These are phyloP conservation scores for Agrochola lychnidis DNA, from an alignment of 2,888 invertebrate genomes.

Conservation along the genomic window DNA sequence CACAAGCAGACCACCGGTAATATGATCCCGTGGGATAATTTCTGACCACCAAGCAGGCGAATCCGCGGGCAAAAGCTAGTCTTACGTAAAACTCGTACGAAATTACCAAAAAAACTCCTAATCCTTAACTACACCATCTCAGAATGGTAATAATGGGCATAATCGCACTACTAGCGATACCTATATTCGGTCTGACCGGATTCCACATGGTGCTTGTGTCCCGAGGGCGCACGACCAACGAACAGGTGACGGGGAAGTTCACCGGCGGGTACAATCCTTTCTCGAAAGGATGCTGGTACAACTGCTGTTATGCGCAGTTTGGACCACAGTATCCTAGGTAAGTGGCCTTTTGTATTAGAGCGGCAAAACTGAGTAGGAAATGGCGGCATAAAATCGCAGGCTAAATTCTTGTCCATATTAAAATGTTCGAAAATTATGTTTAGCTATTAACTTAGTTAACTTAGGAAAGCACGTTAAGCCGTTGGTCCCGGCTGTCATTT, in stretches of 20 bases:
- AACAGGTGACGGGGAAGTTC: slow-evolving; percentile 99
- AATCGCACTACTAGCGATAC: slow-evolving; percentile 97
- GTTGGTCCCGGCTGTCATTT: too few species aligned
- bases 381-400: background rate
- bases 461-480: too few species aligned
- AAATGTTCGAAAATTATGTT: background rate
- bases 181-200: slow-evolving; percentile 99
- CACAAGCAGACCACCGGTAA: background rate
- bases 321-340: slow-evolving; percentile 99
- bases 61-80: background rate
- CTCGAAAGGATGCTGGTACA: slow-evolving; percentile 98
- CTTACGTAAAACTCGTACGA: background rate
- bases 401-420: background rate
- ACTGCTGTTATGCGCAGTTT: slow-evolving; percentile 98
- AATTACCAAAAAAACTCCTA: background rate
- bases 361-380: background rate
- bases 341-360: slow-evolving; percentile 63
- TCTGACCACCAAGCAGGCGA: background rate
- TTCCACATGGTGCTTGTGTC: slow-evolving; percentile 99
- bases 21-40: background rate
- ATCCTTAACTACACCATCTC: slow-evolving; percentile 73
- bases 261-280: slow-evolving; percentile 99
- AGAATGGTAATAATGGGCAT: slow-evolving; percentile 98
- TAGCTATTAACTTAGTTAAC: too few species aligned
- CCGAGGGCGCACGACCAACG: slow-evolving; percentile 99